These are phyloP conservation scores for Eupithecia subumbrata DNA, from an alignment of 2,888 invertebrate genomes.

Conservation along the genomic window DNA sequence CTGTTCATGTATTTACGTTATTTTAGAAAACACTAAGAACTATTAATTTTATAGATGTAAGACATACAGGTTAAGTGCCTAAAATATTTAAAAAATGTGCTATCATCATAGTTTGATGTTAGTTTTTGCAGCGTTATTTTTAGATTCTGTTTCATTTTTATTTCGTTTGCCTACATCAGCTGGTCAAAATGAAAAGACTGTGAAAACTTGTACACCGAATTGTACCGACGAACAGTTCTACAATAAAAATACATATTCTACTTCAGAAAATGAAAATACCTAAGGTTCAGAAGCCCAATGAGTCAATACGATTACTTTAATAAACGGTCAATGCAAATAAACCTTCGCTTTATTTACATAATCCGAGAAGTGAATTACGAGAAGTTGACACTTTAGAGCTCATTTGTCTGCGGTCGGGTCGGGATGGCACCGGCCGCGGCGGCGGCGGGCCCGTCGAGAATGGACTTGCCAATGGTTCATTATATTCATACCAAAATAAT, in stretches of 20 bases:
- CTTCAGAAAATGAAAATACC: not conserved
- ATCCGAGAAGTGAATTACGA: conserved; percentile 46
- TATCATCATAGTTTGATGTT: too few relatives aligned
- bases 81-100: too few relatives aligned
- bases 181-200: too few relatives aligned
- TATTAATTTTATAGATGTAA: not conserved
- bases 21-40: not conserved
- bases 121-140: too few relatives aligned
- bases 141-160: too few relatives aligned
- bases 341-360: conserved; percentile 32
- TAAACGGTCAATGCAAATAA: not conserved
- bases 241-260: not conserved
- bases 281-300: not conserved
- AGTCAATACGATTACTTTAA: not conserved
- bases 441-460: conserved; percentile 26
- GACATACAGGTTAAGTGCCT: not conserved
- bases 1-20: not conserved
- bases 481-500: not conserved
- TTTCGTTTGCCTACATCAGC: too few relatives aligned
- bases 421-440: not conserved
- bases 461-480: conserved; percentile 33
- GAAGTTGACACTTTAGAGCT: conserved; percentile 50
- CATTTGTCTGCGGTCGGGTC: conserved; percentile 47
- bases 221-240: too few relatives aligned
- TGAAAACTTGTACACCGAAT: too few relatives aligned